Evolutionary conservation across 2,888 invertebrate genomes (phyloP), one percentile per base, ranked within the genome.

Genomic region (Chirona hameri): DNA sequence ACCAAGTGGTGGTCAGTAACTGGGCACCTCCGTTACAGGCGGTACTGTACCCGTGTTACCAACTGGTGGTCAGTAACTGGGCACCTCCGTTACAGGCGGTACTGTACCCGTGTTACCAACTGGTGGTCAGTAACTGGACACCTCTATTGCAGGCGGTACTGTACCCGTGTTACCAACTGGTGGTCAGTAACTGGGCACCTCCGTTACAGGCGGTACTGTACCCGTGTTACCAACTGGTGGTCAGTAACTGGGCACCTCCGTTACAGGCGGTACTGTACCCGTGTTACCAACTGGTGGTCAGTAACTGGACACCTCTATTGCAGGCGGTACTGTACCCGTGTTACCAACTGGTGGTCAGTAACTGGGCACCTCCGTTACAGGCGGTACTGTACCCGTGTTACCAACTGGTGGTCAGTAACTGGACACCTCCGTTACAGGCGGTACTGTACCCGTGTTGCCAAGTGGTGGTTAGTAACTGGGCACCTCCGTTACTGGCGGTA

Each of bases 171-270:
- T 93, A 94, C 93, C 93, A 94, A 87, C 90, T 92, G 46, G 90
- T 95, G 89, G 93, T 93, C 84, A 93, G 93, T 0, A 91, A 92
- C 85, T 95, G 95, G 95, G 93, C 95, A 82, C 95, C 95, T 24
- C 93, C 93, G 0, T 52, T 24, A 4, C 81, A 85, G 85, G 85
- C 84, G 14, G 84, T 85, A 52, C 89, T 91, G 9, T 94, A 93
- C 91, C 94, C 94, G 3, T 91, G 93, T 4, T 93, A 94, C 93
- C 93, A 94, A 87, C 90, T 92, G 46, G 90, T 95, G 89, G 93
- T 93, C 84, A 93, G 93, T 0, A 91, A 92, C 85, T 95, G 95
- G 95, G 93, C 95, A 82, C 95, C 95, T 24, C 93, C 93, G 0
- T 52, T 24, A 4, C 81, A 85, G 85, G 85, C 84, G 14, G 84